Conservation (phyloP, 2,888 invertebrate species). For the Mythimna impura region DNA sequence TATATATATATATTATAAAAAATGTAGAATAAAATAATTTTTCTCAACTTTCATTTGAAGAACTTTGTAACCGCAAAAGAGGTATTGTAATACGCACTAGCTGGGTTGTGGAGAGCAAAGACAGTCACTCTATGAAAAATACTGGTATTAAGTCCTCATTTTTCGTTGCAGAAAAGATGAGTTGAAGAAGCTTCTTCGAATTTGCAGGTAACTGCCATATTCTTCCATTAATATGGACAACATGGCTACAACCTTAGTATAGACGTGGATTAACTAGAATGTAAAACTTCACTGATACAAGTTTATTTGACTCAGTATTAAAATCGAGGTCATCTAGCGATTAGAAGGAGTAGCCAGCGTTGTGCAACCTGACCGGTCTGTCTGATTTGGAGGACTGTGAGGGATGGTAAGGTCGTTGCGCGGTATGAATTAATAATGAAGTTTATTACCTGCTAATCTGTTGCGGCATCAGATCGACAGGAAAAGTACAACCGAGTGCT, state of each 20-base stretch:
- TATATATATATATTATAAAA: no score
- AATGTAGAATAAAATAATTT: no score
- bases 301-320: background rate
- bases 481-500: no score
- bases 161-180: no score
- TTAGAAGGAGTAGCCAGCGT: conserved; percentile 11
- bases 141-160: no score
- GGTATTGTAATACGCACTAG: no score
- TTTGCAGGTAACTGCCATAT: background rate
- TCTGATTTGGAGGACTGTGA: conserved; percentile 21
- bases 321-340: conserved; percentile 41
- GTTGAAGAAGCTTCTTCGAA: no score
- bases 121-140: no score
- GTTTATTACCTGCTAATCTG: background rate
- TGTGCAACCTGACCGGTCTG: conserved; percentile 13
- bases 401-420: background rate
- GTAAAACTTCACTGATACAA: background rate
- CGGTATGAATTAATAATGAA: conserved; percentile 17
- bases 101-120: no score
- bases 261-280: background rate
- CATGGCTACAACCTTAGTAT: background rate
- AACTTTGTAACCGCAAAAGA: no score
- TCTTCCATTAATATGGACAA: background rate
- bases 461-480: background rate
- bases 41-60: no score